Percentiles rank a stretch among this genome's conserved stretches.
Conservation (phyloP, 2,797 vertebrate genomes). For the Molossus alvarezi region DNA sequence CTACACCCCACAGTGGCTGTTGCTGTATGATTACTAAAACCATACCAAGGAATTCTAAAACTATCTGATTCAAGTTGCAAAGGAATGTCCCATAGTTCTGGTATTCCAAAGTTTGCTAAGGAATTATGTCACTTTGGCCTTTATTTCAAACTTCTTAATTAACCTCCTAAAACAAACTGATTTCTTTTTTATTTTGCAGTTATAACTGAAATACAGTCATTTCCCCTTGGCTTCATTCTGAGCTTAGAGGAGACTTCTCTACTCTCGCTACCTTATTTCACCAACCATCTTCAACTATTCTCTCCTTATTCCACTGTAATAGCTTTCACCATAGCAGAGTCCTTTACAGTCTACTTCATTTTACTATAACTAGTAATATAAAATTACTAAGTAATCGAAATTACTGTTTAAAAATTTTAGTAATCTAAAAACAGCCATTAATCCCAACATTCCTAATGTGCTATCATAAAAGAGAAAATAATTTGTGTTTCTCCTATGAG, state of each 20-base stretch:
- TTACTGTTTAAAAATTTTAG: not conserved
- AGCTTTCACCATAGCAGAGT: not conserved
- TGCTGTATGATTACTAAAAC: not conserved
- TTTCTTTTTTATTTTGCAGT: slow-evolving; percentile 16
- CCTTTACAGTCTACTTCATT: not conserved
- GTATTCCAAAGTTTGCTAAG: not conserved
- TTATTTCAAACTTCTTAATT: slow-evolving; percentile 56
- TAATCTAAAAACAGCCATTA: slow-evolving; percentile 31
- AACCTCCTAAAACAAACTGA: not conserved
- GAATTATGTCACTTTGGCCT: not conserved
- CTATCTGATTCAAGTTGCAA: slow-evolving; percentile 18
- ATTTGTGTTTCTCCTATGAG: not conserved
- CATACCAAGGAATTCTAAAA: not conserved
- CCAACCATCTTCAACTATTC: not conserved
- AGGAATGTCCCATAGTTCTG: not conserved
- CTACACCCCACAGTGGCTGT: not conserved
- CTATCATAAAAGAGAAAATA: slow-evolving; percentile 50
- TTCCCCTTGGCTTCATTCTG: not conserved
- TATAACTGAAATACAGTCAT: not conserved
- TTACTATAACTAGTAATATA: not conserved
- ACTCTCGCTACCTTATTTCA: slow-evolving; percentile 39
- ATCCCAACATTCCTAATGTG: not conserved
- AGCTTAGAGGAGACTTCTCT: not conserved
- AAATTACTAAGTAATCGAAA: not conserved
- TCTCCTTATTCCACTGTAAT: not conserved